These are phyloP conservation scores for Lacerta agilis DNA, from an alignment of 2,797 vertebrate genomes.

Conservation along the genomic window DNA sequence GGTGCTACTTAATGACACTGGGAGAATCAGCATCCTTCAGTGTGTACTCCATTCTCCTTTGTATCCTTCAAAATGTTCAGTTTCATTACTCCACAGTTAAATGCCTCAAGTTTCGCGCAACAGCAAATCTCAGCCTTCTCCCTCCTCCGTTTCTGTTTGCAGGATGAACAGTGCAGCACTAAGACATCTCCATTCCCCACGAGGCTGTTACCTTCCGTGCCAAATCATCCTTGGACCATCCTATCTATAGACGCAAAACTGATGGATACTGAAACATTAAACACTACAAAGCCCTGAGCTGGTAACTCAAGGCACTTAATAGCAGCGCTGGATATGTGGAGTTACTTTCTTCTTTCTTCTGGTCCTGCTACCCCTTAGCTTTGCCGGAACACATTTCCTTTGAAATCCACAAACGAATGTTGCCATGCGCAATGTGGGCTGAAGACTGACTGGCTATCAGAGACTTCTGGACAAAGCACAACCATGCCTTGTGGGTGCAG, in stretches of 20 bases:
- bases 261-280: conserved; percentile 51
- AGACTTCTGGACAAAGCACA: background rate
- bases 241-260: conserved; percentile 54
- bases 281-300: conserved; percentile 53
- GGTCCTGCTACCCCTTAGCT: conserved; percentile 58
- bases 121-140: background rate
- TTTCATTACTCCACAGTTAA: conserved; percentile 3
- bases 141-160: conserved; percentile 69
- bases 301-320: conserved; percentile 60
- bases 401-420: background rate
- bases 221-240: conserved; percentile 52
- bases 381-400: conserved; percentile 64
- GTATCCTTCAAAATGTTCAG: fast-evolving
- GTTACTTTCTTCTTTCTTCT: conserved; percentile 55
- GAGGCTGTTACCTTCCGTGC: conserved; percentile 48
- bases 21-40: background rate
- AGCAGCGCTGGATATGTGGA: conserved; percentile 44
- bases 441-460: background rate
- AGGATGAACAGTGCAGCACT: conserved; percentile 67
- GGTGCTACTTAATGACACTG: background rate
- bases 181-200: conserved; percentile 56
- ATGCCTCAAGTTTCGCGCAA: background rate
- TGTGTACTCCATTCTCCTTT: conserved; percentile 13
- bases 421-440: conserved; percentile 41
- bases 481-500: background rate